Conservation (phyloP, 2,888 invertebrate species). For the Mesorhabditis spiculigera region DNA sequence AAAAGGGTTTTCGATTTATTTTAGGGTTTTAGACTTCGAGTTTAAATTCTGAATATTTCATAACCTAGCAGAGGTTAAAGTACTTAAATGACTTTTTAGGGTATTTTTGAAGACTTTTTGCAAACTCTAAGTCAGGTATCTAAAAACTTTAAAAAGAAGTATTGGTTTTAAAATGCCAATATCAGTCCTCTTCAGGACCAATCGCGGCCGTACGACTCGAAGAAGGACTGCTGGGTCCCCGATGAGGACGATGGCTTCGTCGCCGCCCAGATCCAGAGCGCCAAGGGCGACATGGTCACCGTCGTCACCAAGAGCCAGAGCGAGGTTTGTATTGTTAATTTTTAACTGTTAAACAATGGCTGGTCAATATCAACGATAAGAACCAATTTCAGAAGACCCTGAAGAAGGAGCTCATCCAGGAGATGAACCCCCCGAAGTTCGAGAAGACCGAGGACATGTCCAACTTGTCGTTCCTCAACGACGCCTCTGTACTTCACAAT, state of each 20-base stretch:
- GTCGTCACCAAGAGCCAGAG: conserved; percentile 72
- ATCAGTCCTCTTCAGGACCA: conserved; percentile 33
- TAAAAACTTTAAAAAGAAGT: too few relatives aligned
- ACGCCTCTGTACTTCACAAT: conserved; percentile 96
- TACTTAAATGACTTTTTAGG: too few relatives aligned
- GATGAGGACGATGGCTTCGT: conserved; percentile 72
- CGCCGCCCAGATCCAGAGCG: conserved; percentile 93
- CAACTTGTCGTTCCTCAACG: conserved; percentile 97
- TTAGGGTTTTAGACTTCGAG: too few relatives aligned
- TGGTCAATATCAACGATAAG: background rate
- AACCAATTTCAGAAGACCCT: conserved; percentile 67
- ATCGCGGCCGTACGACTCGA: conserved; percentile 45
- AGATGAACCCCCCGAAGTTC: conserved; percentile 98
- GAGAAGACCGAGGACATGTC: conserved; percentile 74
- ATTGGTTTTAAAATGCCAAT: background rate
- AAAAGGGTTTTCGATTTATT: too few relatives aligned
- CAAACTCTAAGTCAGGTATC: too few relatives aligned
- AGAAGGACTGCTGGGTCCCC: conserved; percentile 51
- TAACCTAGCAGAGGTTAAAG: too few relatives aligned
- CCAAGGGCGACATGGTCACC: conserved; percentile 95
- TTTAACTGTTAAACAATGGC: background rate
- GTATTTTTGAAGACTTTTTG: too few relatives aligned
- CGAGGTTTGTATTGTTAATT: conserved; percentile 29
- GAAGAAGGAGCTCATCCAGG: conserved; percentile 84
- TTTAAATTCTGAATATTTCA: too few relatives aligned